phyloP scores from a whole-genome alignment of 2,888 invertebrate species.

The Tetranychus truncatus region DNA sequence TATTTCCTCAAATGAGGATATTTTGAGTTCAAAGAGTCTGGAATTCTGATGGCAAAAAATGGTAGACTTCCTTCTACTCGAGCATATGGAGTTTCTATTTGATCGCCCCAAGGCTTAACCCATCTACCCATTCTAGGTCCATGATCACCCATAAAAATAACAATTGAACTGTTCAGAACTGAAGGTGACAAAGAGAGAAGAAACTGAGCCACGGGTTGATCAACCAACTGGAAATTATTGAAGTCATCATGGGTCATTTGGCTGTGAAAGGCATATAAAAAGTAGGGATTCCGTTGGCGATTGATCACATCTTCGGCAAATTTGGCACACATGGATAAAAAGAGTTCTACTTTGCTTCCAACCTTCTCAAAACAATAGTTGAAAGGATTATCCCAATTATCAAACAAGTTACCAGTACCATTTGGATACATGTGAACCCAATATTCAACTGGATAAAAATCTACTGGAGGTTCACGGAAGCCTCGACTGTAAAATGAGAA shows the following conservation, averaged over 20 bases:
- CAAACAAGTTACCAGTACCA: not conserved
- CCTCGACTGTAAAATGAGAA: constrained; percentile 65
- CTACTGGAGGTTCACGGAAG: constrained; percentile 57
- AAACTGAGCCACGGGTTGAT: constrained; percentile 18
- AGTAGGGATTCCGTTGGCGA: constrained; percentile 11
- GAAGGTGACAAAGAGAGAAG: not conserved
- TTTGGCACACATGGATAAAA: not conserved
- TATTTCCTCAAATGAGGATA: constrained; percentile 16
- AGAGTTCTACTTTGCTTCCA: constrained; percentile 2
- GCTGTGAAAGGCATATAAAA: constrained; percentile 19
- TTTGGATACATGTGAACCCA: constrained; percentile 34
- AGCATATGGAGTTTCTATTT: constrained; percentile 30
- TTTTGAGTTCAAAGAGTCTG: constrained; percentile 10
- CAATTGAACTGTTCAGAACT: constrained; percentile 15
- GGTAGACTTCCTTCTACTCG: constrained; percentile 34
- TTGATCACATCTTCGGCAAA: constrained; percentile 3
- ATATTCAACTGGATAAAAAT: constrained; percentile 62
- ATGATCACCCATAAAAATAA: constrained; percentile 31
- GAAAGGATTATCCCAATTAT: not conserved
- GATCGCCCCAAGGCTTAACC: constrained; percentile 31
- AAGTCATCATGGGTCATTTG: constrained; percentile 22
- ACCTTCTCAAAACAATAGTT: constrained; percentile 9
- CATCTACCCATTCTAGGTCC: constrained; percentile 33
- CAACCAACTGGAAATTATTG: constrained; percentile 19
- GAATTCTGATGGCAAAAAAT: constrained; percentile 29